Percentiles rank a stretch among this genome's conserved stretches.
These are phyloP conservation scores for Microctenopoma stevenorrisi DNA, from an alignment of 2,797 vertebrate species.

Conservation along the genomic window DNA sequence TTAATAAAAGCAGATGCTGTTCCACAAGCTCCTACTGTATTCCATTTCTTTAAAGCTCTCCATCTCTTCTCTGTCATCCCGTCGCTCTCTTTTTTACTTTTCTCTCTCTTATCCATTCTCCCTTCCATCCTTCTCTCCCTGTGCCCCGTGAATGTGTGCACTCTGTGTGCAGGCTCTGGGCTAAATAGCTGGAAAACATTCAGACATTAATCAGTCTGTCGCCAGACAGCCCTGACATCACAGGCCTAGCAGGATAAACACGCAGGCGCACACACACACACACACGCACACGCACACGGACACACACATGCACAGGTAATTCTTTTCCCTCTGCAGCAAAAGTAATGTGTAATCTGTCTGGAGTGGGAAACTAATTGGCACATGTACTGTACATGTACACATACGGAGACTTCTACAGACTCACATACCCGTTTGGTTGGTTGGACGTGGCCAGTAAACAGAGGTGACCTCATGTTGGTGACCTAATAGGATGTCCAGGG, in stretches of 20 bases:
- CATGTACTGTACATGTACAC: constrained; percentile 15
- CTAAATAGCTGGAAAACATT: constrained; percentile 78
- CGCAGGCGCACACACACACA: constrained; percentile 21
- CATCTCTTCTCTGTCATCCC: neutral
- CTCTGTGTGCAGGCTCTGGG: constrained; percentile 44
- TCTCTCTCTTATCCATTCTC: constrained; percentile 20
- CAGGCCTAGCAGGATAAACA: constrained; percentile 72
- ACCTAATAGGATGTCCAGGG: constrained; percentile 58
- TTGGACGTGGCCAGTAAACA: constrained; percentile 46
- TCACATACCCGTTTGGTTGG: constrained; percentile 13
- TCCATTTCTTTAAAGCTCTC: neutral
- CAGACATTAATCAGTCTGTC: constrained; percentile 83
- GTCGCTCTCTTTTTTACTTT: neutral
- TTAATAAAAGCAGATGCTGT: constrained; percentile 51
- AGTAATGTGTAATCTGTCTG: constrained; percentile 77
- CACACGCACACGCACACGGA: constrained; percentile 11
- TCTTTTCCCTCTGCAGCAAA: constrained; percentile 40
- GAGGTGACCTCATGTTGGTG: constrained; percentile 64
- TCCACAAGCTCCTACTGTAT: constrained; percentile 14
- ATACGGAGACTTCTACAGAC: neutral
- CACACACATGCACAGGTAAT: constrained; percentile 24
- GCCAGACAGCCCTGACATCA: constrained; percentile 83
- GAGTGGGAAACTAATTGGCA: constrained; percentile 58
- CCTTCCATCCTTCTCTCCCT: constrained; percentile 7
- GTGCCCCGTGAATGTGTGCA: constrained; percentile 21